A percentile compares a stretch with the other conserved stretches of the same genome.
These are phyloP conservation scores for Chionoecetes opilio DNA, from an alignment of 1,140 invertebrate species.

Conservation along the genomic window DNA sequence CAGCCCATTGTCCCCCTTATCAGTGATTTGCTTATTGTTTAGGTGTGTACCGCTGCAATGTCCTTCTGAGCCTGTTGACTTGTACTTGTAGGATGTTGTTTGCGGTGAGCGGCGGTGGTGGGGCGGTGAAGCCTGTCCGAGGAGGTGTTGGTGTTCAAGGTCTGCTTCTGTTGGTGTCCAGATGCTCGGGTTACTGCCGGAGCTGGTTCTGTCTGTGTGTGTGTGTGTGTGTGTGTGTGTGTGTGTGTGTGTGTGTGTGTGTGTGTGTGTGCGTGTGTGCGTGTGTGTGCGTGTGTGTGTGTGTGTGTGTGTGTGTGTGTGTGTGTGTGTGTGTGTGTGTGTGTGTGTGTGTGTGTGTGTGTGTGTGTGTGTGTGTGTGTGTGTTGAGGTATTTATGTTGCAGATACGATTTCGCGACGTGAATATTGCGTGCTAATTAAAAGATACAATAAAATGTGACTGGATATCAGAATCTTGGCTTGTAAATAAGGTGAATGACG, in stretches of 20 bases:
- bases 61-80: background rate
- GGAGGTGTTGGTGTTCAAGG: background rate
- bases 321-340: slow-evolving; percentile 58
- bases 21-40: slow-evolving; percentile 24
- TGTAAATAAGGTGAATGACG: too few relatives aligned
- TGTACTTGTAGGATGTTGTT: background rate
- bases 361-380: slow-evolving; percentile 52
- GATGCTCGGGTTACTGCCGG: background rate
- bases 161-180: background rate
- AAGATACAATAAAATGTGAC: too few relatives aligned
- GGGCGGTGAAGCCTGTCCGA: background rate
- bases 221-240: slow-evolving; percentile 38
- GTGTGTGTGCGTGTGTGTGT: slow-evolving; percentile 21
- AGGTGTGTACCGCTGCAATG: background rate
- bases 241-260: slow-evolving; percentile 27
- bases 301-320: slow-evolving; percentile 59
- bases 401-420: too few relatives aligned
- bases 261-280: slow-evolving; percentile 25
- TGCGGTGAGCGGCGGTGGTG: slow-evolving; percentile 7
- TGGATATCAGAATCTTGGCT: too few relatives aligned
- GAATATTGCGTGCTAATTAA: too few relatives aligned
- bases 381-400: background rate
- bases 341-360: slow-evolving; percentile 51
- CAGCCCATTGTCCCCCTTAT: slow-evolving; percentile 36
- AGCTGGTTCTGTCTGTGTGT: background rate